Percentiles rank a stretch among this genome's conserved stretches.
phyloP scores from a whole-genome alignment of 2,113 vertebrate genomes.

The Cyanistes caeruleus region DNA sequence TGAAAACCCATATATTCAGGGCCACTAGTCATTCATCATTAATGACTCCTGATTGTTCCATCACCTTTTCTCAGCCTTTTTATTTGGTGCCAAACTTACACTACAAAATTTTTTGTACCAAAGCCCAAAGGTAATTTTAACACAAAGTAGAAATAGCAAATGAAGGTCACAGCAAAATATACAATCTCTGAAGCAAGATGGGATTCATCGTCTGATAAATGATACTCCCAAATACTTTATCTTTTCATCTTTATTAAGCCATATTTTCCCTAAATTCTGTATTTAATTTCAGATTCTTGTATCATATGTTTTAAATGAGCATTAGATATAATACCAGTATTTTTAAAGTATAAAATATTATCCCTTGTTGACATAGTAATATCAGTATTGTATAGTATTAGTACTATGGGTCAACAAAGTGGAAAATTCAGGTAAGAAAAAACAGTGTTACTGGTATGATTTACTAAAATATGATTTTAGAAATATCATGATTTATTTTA shows the following conservation, averaged over 20 bases:
- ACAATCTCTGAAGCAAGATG: not conserved
- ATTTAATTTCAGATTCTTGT: not conserved
- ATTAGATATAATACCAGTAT: not conserved
- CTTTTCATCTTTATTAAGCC: not conserved
- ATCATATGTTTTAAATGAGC: not conserved
- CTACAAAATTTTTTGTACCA: not conserved
- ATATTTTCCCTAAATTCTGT: not conserved
- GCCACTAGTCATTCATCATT: slow-evolving; percentile 31
- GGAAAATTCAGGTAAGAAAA: not conserved
- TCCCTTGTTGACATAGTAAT: not conserved
- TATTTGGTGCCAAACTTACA: not conserved
- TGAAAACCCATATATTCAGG: not conserved
- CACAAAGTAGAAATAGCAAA: not conserved
- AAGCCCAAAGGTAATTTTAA: slow-evolving; percentile 22
- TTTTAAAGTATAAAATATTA: not conserved
- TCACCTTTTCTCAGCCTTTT: slow-evolving; percentile 14
- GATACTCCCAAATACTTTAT: not conserved
- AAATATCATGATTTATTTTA: not conserved
- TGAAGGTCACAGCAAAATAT: not conserved
- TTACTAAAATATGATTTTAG: not conserved
- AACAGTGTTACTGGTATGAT: not conserved
- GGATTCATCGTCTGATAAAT: not conserved
- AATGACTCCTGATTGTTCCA: slow-evolving; percentile 28
- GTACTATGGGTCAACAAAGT: not conserved
- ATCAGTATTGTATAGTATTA: not conserved